Evolutionary conservation across 2,797 vertebrate genomes (phyloP).

Genomic region (Anas acuta): DNA sequence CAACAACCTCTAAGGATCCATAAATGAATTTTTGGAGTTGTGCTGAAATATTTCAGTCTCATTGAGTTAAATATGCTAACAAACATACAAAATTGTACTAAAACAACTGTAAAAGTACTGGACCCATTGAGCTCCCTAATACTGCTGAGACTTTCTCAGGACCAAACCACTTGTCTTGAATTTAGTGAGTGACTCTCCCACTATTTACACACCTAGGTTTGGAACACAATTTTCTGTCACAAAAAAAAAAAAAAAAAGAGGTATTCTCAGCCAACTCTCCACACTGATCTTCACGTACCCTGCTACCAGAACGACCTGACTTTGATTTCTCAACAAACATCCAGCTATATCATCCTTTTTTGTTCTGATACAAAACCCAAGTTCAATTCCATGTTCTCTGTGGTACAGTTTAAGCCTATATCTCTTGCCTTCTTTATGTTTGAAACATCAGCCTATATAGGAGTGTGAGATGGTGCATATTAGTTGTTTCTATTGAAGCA

Average conservation of each 20-base stretch:
- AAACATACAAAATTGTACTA: neutral
- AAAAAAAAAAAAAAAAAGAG: neutral
- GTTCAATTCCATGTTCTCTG: neutral
- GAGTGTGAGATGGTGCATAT: neutral
- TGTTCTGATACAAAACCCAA: neutral
- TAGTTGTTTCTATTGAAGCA: neutral
- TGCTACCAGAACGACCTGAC: neutral
- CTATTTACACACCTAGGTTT: neutral
- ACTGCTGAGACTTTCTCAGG: neutral
- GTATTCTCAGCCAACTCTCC: neutral
- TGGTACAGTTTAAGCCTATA: neutral
- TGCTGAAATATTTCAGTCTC: neutral
- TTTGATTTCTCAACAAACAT: neutral
- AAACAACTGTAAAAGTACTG: neutral
- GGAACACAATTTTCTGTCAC: neutral
- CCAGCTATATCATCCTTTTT: neutral
- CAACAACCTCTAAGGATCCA: neutral
- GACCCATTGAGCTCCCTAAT: neutral
- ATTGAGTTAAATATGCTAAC: neutral
- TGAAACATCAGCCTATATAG: neutral
- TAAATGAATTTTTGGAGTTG: neutral
- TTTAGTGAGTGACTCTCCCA: neutral
- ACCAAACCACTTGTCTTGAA: neutral
- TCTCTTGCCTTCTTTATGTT: neutral
- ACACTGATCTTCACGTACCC: neutral